A percentile compares a stretch with the other conserved stretches of the same genome.
Evolutionary conservation across 2,888 invertebrate species (phyloP).

Genomic region (Exephanes ischioxanthus): DNA sequence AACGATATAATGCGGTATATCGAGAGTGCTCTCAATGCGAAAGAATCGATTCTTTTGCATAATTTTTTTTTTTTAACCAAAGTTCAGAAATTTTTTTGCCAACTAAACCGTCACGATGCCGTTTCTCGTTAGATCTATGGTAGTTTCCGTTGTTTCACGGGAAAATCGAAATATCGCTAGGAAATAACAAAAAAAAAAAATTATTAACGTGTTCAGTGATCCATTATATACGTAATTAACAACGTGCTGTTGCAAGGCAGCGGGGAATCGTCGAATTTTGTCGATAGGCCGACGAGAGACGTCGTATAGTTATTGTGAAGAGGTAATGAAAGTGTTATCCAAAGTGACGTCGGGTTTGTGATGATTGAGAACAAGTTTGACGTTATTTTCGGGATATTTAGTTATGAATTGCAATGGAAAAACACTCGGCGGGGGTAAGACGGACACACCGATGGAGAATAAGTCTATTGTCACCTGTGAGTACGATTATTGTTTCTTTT

Average conservation of each 20-base stretch:
- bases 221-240: conserved; percentile 13
- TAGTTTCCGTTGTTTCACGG: background rate
- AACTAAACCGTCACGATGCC: conserved; percentile 14
- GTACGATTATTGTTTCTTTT: conserved; percentile 78
- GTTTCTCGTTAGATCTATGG: background rate
- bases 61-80: conserved; percentile 13
- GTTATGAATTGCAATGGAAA: conserved; percentile 84
- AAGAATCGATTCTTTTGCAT: conserved; percentile 36
- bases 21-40: conserved; percentile 22
- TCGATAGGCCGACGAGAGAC: conserved; percentile 4
- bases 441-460: conserved; percentile 86
- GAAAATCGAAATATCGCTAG: background rate
- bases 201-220: conserved; percentile 8
- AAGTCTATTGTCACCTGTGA: conserved; percentile 92
- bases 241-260: conserved; percentile 15
- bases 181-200: background rate
- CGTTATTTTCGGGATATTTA: conserved; percentile 72
- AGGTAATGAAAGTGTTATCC: conserved; percentile 28
- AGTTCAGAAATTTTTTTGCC: background rate
- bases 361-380: conserved; percentile 77
- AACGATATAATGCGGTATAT: conserved; percentile 33
- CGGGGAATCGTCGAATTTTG: background rate
- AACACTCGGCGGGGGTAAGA: conserved; percentile 74
- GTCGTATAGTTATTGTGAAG: conserved; percentile 18
- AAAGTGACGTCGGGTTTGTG: conserved; percentile 70